Evolutionary conservation across 2,888 invertebrate species (phyloP), one percentile per base, ranked within the genome.

Genomic region (Lacanobia oleracea): DNA sequence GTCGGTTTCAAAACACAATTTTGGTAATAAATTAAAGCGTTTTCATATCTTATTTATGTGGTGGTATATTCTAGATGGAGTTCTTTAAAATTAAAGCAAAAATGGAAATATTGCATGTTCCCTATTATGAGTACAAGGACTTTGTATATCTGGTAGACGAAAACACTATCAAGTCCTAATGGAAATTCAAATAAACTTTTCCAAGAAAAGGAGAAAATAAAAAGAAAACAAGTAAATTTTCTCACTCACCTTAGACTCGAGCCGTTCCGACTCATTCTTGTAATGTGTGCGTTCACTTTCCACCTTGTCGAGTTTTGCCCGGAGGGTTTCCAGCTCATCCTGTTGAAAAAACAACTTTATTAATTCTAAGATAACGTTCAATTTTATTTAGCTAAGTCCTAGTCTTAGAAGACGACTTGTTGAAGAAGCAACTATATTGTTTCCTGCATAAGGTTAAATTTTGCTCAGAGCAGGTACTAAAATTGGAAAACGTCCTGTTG

Each of bases 211-310:
- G 48, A 76, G 69, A 71, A 79, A 68, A 64, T 40, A 50, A 56
- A 67, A 54, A 45, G 57, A 66, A 81, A 77, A 65, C 45, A 21
- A 37, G 60, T 6, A 18, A 63, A 10, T 73, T 65, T 72, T 67
- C 76, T 43, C 37, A 86, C 97, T 97, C 93, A 99, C 99, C 98
- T 98, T 99, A 75, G 98, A 97, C 94, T 99, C 99, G 85, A 99
- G 96, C 94, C 98, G 98, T 89, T 99, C 99, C 89, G 98, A 98
- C 90, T 98, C 98, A 91, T 97, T 97, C 95, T 99, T 99, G 92
- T 98, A 97, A 86, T 98, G 97, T 86, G 97, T 97, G 86, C 98
- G 97, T 91, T 99, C 99, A 88, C 97, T 97, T 91, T 99, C 99
- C 88, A 98, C 95, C 93, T 98, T 98, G 83, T 99, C 99, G 90